These are phyloP conservation scores for Caenorhabditis sulstoni DNA, from an alignment of 2,888 invertebrate genomes.

Conservation along the genomic window DNA sequence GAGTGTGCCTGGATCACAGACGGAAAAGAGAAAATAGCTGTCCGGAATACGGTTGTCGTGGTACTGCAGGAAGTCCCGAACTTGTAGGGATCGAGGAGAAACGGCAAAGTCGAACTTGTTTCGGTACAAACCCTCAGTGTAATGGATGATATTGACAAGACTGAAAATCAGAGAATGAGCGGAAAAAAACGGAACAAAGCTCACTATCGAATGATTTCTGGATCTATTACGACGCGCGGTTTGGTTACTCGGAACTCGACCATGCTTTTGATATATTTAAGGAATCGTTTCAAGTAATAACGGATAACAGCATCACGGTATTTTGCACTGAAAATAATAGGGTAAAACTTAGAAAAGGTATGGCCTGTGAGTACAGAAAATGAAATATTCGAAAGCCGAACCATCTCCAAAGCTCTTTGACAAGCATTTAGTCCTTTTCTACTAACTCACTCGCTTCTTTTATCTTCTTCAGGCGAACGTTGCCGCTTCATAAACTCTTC, in stretches of 20 bases:
- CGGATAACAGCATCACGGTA: neutral
- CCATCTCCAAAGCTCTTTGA: too few relatives aligned
- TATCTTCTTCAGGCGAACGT: conserved; percentile 8
- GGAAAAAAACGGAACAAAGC: neutral
- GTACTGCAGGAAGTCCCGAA: too few relatives aligned
- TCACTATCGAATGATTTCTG: neutral
- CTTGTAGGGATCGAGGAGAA: neutral
- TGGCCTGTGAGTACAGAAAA: too few relatives aligned
- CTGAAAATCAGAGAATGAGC: neutral
- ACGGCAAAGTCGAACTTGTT: neutral
- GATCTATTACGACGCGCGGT: too few relatives aligned
- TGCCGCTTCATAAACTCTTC: neutral
- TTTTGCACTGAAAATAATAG: too few relatives aligned
- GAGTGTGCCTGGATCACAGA: neutral
- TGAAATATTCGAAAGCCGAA: too few relatives aligned
- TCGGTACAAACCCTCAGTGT: neutral
- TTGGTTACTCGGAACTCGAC: too few relatives aligned
- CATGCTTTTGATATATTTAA: too few relatives aligned
- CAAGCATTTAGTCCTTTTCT: too few relatives aligned
- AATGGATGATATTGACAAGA: neutral
- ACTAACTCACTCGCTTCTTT: conserved; percentile 8
- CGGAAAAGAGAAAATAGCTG: neutral
- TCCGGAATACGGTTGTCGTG: conserved; percentile 8
- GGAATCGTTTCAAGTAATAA: neutral
- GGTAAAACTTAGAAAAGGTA: too few relatives aligned